Percentiles rank a stretch among this genome's conserved stretches.
Conservation (phyloP, 2,797 vertebrate species). For the Poliocrania exsul region DNA sequence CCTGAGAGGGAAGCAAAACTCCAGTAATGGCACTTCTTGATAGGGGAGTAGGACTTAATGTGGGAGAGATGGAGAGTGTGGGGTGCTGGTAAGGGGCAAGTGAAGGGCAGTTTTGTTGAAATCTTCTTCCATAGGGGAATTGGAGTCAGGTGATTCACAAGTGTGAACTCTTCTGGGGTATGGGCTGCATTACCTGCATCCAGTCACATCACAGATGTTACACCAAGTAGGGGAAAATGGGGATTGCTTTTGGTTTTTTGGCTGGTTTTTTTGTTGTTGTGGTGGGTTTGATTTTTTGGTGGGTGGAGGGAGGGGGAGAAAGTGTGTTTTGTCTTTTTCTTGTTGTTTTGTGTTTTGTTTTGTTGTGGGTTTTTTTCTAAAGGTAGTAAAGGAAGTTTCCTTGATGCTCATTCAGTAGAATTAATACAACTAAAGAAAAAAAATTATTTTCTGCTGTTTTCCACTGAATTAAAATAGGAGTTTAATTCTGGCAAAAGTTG, state of each 20-base stretch:
- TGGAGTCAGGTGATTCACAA: neutral
- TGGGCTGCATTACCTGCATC: neutral
- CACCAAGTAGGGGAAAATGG: accelerated
- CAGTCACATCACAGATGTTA: neutral
- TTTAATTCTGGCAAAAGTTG: neutral
- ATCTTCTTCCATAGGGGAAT: neutral
- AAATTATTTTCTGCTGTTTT: neutral
- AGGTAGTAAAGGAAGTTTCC: neutral
- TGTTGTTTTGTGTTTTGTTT: neutral
- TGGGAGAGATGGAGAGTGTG: neutral
- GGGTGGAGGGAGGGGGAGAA: neutral
- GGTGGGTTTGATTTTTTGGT: neutral
- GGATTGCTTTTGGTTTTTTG: neutral
- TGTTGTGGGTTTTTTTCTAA: neutral
- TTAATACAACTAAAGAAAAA: neutral
- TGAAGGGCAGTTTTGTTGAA: neutral
- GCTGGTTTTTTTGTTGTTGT: neutral
- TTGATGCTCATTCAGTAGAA: neutral
- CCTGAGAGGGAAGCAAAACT: neutral
- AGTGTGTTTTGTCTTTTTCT: neutral
- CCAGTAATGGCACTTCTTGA: neutral
- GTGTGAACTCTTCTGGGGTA: neutral
- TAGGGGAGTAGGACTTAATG: neutral
- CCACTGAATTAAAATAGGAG: neutral
- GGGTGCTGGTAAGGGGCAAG: neutral